Evolutionary conservation across 2,888 invertebrate species (phyloP), one percentile per base, ranked within the genome.

Genomic region (Andricus quercusramuli): DNA sequence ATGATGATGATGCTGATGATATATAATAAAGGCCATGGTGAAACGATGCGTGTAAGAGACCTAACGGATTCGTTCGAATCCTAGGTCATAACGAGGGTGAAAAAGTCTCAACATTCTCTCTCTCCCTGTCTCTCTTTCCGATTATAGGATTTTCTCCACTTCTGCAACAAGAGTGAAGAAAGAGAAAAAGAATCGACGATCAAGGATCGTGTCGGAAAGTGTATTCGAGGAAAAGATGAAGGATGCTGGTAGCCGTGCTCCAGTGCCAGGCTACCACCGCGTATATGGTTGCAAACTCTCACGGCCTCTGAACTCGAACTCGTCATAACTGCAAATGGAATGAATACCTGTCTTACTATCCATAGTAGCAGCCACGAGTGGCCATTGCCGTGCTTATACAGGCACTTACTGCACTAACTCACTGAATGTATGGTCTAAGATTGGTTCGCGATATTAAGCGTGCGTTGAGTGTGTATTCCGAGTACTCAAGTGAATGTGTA

Each of bases 251-350:
- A 70, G 68, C 41, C 81, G 79, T 84, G 83, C 84, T 85, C 86
- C 83, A 84, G 84, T 82, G 82, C 82, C 85, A 82, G 83, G 84
- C 77, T 83, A 67, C 83, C 76, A 80, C 83, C 65, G 83, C 67
- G 84, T 82, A 83, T 80, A 80, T 84, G 87, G 84, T 82, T 85
- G 87, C 89, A 86, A 89, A 90, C 87, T 91, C 91, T 90, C 91
- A 91, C 91, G 91, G 91, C 91, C 91, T 90, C 86, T 91, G 91
- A 91, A 91, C 91, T 88, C 87, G 88, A 87, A 90, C 90, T 90
- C 91, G 90, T 91, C 91, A 90, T 91, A 91, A 91, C 91, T 91
- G 91, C 91, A 91, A 91, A 91, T 91, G 90, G 90, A 90, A 91
- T 91, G 91, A 91, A 90, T 91, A 87, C 88, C 89, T 90, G 87